These are phyloP conservation scores for Palythoa heliodiscus DNA, from an alignment of 92 coral and sea anemone species.

Conservation along the genomic window DNA sequence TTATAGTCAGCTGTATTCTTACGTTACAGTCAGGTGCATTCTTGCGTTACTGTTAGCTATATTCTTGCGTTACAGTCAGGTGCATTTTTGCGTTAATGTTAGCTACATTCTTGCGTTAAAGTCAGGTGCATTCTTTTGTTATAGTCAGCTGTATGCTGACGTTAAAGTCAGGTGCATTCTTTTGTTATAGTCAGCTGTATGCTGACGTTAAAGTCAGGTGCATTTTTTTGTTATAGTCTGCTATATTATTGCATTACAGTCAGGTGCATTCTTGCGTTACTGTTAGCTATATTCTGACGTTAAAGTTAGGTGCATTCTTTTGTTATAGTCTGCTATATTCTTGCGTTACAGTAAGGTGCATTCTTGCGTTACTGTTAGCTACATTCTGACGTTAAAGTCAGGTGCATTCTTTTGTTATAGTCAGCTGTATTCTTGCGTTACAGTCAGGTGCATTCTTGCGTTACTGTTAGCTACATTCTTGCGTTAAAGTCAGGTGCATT, in stretches of 20 bases:
- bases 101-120: neutral
- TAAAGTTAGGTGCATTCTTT: neutral
- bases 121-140: neutral
- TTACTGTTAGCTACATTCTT: neutral
- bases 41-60: neutral
- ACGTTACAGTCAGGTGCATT: neutral
- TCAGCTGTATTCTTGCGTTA: neutral
- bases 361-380: neutral
- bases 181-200: neutral
- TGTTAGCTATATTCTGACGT: neutral
- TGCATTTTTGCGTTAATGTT: neutral
- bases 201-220: neutral
- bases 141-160: neutral
- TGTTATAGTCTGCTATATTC: neutral
- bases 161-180: neutral
- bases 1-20: neutral
- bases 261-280: neutral
- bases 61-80: neutral
- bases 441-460: neutral
- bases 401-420: too few species aligned
- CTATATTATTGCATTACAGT: neutral
- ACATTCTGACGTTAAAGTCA: too few species aligned
- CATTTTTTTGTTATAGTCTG: neutral
- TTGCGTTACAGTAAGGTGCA: neutral
- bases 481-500: neutral